A percentile compares a stretch with the other conserved stretches of the same genome.
phyloP scores from a whole-genome alignment of 2,797 vertebrate species.

The Paratrypauchen microcephalus region DNA sequence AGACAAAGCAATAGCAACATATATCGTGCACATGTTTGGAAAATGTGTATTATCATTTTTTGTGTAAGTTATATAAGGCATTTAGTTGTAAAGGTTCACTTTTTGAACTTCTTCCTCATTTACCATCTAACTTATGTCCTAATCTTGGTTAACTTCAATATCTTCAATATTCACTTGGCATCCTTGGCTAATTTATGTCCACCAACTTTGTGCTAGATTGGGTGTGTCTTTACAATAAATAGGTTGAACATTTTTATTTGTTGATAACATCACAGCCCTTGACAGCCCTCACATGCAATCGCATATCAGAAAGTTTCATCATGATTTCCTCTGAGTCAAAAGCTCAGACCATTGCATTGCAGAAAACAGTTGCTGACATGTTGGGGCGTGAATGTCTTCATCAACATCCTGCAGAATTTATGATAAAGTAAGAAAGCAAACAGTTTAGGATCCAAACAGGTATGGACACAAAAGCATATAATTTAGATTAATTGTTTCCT shows the following conservation, averaged over 20 bases:
- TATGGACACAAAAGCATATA: constrained; percentile 8
- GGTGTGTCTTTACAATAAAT: neutral
- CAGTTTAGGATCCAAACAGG: constrained; percentile 24
- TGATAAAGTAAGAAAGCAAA: neutral
- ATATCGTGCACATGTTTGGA: neutral
- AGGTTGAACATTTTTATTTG: neutral
- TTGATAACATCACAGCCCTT: neutral
- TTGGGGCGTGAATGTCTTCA: constrained; percentile 28
- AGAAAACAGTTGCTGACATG: constrained; percentile 36
- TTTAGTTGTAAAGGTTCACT: neutral
- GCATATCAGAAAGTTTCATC: constrained; percentile 26
- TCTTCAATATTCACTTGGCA: neutral
- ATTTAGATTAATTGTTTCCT: neutral
- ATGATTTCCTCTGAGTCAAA: constrained; percentile 39
- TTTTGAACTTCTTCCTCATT: neutral
- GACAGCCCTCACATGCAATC: constrained; percentile 4
- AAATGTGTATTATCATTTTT: neutral
- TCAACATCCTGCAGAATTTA: constrained; percentile 59
- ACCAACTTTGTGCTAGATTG: neutral
- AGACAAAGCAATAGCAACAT: neutral
- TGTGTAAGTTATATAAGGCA: neutral
- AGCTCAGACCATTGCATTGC: constrained; percentile 27
- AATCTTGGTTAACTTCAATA: neutral
- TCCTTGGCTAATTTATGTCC: neutral
- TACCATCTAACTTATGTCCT: neutral